Conservation (phyloP, 1,140 invertebrate species). For the Capitella teleta region DNA sequence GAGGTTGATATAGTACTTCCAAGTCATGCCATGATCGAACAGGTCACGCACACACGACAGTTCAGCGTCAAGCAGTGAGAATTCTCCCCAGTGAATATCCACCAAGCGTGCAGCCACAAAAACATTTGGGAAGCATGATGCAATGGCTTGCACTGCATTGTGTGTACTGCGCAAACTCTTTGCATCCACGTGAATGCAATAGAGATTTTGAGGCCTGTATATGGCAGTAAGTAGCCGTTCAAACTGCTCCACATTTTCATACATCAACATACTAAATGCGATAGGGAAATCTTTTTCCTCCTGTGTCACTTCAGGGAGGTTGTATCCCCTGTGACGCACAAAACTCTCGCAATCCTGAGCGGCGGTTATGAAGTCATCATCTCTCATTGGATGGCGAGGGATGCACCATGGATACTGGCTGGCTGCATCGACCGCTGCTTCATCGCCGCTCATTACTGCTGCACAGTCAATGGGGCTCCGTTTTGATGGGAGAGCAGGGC, state of each 20-base stretch:
- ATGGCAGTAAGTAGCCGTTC: constrained; percentile 22
- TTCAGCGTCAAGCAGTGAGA: constrained; percentile 22
- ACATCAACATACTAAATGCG: constrained; percentile 7
- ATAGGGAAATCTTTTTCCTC: constrained; percentile 11
- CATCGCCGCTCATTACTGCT: too few species aligned
- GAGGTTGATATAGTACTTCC: constrained; percentile 12
- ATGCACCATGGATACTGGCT: too few species aligned
- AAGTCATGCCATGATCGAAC: constrained; percentile 15
- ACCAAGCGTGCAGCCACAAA: neutral
- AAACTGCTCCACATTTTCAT: constrained; percentile 12
- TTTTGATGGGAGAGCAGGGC: too few species aligned
- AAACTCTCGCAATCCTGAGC: too few species aligned
- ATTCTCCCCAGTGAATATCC: constrained; percentile 14
- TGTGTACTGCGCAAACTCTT: neutral
- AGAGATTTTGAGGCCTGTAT: constrained; percentile 28
- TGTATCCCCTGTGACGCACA: too few species aligned
- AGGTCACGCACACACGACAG: constrained; percentile 25
- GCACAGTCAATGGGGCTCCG: too few species aligned
- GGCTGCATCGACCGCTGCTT: too few species aligned
- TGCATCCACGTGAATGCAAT: constrained; percentile 27
- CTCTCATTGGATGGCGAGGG: too few species aligned
- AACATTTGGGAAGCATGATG: constrained; percentile 9
- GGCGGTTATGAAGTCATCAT: too few species aligned
- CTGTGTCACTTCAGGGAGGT: neutral
- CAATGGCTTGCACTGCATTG: constrained; percentile 11